Percentiles rank a stretch among this genome's conserved stretches.
phyloP scores from a whole-genome alignment of 2,888 invertebrate genomes.

The Halocaridina rubra region DNA sequence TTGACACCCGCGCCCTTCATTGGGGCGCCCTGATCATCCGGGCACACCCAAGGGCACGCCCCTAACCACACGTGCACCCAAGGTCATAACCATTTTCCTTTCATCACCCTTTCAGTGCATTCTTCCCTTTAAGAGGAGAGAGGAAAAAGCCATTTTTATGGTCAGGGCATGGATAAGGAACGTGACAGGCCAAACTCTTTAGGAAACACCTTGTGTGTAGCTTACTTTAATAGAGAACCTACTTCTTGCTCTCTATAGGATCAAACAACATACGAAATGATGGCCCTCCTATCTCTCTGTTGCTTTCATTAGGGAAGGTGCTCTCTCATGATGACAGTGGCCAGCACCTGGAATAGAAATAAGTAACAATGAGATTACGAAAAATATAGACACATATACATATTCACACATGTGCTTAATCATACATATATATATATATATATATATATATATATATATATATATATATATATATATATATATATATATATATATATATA shows the following conservation, averaged over 20 bases:
- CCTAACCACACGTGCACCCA: background rate
- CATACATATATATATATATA: no score
- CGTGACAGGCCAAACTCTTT: background rate
- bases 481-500: no score
- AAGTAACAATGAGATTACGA: no score
- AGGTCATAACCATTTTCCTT: background rate
- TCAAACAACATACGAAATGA: background rate
- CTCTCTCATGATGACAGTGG: background rate
- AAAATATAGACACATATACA: no score
- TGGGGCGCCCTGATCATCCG: constrained; percentile 37
- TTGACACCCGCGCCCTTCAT: constrained; percentile 28
- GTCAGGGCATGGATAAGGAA: background rate
- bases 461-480: no score
- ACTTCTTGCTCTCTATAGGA: no score
- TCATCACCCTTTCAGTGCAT: background rate
- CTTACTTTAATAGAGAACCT: no score
- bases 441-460: no score
- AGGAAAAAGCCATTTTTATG: background rate
- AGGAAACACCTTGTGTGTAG: no score
- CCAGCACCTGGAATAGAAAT: background rate
- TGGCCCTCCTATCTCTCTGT: background rate
- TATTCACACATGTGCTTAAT: no score
- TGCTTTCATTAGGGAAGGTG: background rate
- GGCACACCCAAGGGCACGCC: constrained; percentile 29
- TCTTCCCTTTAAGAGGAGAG: background rate